phyloP scores from a whole-genome alignment of 2,113 vertebrate species.

The Gorsachius goisagi region DNA sequence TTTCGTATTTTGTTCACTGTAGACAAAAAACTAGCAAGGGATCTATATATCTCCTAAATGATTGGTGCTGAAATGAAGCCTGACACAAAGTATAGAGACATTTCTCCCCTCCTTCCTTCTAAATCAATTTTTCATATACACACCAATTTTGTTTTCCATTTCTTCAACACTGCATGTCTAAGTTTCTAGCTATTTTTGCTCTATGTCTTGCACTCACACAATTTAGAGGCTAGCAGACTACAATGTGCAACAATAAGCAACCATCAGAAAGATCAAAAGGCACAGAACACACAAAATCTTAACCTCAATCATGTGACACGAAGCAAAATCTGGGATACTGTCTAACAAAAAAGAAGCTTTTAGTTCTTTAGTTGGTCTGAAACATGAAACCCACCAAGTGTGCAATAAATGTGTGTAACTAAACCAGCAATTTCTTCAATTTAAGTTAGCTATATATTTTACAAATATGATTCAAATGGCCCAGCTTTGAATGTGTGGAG shows the following conservation, averaged over 20 bases:
- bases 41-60: not conserved
- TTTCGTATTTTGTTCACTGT: not conserved
- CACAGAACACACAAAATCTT: not conserved
- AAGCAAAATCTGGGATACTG: not conserved
- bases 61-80: not conserved
- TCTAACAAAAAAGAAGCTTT: not conserved
- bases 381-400: not conserved
- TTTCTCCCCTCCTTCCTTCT: not conserved
- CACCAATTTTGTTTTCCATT: not conserved
- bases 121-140: not conserved
- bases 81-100: not conserved
- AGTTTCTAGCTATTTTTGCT: not conserved
- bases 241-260: not conserved
- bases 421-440: not conserved
- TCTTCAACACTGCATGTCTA: not conserved
- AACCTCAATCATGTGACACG: not conserved
- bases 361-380: not conserved
- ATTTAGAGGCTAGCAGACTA: not conserved
- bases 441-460: not conserved
- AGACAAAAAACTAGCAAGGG: conserved; percentile 1
- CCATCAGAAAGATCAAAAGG: not conserved
- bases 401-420: not conserved
- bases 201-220: not conserved
- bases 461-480: not conserved
- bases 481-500: not conserved